Percentiles rank a stretch among this genome's conserved stretches.
These are phyloP conservation scores for Apodemus sylvaticus DNA, from an alignment of 2,113 vertebrate genomes.

Conservation along the genomic window DNA sequence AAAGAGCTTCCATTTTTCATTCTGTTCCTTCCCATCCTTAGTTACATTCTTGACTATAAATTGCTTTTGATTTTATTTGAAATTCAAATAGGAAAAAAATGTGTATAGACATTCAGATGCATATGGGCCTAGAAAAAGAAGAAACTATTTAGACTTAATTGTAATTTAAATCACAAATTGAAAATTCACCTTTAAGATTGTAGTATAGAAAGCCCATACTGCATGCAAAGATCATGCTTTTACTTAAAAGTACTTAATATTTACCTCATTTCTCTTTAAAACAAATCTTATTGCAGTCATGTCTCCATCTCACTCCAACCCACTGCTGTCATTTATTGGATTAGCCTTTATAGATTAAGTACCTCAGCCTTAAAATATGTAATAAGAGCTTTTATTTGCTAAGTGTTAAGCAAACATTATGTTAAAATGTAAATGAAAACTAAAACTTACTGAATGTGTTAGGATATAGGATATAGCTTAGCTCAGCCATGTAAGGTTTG, in stretches of 20 bases:
- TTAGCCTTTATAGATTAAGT: background rate
- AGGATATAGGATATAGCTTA: background rate
- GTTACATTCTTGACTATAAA: conserved; percentile 21
- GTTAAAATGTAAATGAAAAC: conserved; percentile 28
- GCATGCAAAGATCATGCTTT: background rate
- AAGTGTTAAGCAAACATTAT: background rate
- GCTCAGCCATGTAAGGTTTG: background rate
- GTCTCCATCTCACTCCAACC: background rate
- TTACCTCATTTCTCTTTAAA: conserved; percentile 31
- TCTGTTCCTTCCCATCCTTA: background rate
- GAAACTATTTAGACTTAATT: background rate
- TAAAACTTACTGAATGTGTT: conserved; percentile 10
- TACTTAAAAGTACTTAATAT: conserved; percentile 7
- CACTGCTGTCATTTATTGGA: background rate
- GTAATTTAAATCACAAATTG: conserved; percentile 13
- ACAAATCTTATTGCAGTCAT: conserved; percentile 6
- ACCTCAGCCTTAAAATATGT: background rate
- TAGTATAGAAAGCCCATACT: background rate
- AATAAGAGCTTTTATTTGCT: background rate
- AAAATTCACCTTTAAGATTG: conserved; percentile 47
- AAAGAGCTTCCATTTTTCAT: conserved; percentile 80
- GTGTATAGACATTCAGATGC: background rate
- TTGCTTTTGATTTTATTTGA: conserved; percentile 55
- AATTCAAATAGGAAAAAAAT: conserved; percentile 40
- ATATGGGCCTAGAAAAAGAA: background rate